A percentile compares a stretch with the other conserved stretches of the same genome.
Conservation (phyloP, 2,797 vertebrate species). For the Acropternis orthonyx region DNA sequence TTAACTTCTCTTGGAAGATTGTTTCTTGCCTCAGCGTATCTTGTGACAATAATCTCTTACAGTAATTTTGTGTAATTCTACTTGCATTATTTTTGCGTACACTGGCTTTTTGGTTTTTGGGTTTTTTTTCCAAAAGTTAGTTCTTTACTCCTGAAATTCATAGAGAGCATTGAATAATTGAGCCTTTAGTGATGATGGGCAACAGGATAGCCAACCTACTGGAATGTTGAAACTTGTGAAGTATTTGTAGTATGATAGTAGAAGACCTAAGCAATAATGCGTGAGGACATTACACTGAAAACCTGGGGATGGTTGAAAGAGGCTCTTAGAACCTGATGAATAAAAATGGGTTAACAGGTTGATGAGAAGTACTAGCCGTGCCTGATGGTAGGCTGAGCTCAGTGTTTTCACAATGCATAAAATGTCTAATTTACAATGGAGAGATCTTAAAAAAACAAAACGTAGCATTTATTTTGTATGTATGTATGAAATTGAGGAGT, state of each 20-base stretch:
- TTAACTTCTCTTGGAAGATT: not conserved
- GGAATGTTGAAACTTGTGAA: not conserved
- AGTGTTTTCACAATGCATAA: not conserved
- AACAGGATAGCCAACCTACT: not conserved
- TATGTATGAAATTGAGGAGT: not conserved
- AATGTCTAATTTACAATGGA: not conserved
- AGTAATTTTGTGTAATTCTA: not conserved
- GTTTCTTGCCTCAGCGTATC: not conserved
- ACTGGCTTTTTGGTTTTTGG: not conserved
- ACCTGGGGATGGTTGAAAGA: not conserved
- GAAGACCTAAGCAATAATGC: not conserved
- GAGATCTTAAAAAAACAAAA: not conserved
- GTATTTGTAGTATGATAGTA: not conserved
- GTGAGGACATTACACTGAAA: not conserved
- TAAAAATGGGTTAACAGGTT: not conserved
- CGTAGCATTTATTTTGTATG: not conserved
- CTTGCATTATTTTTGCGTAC: not conserved
- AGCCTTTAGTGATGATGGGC: not conserved
- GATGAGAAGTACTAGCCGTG: not conserved
- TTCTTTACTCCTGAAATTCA: not conserved
- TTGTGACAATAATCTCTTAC: not conserved
- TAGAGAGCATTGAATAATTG: not conserved
- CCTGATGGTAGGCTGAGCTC: not conserved
- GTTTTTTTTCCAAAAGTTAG: rapidly evolving
- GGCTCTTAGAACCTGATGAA: not conserved